Evolutionary conservation across 2,113 vertebrate genomes (phyloP).

Genomic region (Microcebus tavaratra): DNA sequence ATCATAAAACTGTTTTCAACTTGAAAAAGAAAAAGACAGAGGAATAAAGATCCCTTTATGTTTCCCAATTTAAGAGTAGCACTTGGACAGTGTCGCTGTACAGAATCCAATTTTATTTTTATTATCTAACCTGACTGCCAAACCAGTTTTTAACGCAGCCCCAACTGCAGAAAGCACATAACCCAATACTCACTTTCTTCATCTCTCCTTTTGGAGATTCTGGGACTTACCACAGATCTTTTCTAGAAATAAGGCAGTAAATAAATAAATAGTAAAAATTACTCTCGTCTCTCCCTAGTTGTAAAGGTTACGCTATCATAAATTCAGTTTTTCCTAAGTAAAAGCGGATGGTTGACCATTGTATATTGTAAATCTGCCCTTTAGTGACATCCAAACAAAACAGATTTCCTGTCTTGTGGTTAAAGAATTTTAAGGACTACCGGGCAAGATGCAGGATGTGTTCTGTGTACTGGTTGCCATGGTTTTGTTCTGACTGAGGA

Average conservation of each 20-base stretch:
- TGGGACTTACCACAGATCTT: background rate
- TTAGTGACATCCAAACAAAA: slow-evolving; percentile 42
- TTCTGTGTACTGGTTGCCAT: slow-evolving; percentile 60
- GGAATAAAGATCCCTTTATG: background rate
- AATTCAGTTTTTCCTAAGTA: slow-evolving; percentile 3
- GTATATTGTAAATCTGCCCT: slow-evolving; percentile 36
- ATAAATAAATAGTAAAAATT: background rate
- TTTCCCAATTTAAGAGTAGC: background rate
- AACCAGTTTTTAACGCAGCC: background rate
- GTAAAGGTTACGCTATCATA: background rate
- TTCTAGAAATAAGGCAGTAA: background rate
- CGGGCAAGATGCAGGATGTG: background rate
- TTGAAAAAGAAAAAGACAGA: slow-evolving; percentile 13
- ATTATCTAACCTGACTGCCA: background rate
- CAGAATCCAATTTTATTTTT: background rate
- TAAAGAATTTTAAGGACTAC: slow-evolving; percentile 62
- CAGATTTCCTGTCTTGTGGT: slow-evolving; percentile 60
- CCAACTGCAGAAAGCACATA: background rate
- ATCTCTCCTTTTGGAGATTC: background rate
- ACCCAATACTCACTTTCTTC: background rate
- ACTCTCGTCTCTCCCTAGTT: background rate
- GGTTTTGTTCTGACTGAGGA: slow-evolving; percentile 73
- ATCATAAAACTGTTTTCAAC: background rate
- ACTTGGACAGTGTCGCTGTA: background rate
- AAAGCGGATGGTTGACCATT: background rate